Base-by-base conservation (phyloP, 2,888 invertebrate species). In the Paralinhomoeus sp. region DNA sequence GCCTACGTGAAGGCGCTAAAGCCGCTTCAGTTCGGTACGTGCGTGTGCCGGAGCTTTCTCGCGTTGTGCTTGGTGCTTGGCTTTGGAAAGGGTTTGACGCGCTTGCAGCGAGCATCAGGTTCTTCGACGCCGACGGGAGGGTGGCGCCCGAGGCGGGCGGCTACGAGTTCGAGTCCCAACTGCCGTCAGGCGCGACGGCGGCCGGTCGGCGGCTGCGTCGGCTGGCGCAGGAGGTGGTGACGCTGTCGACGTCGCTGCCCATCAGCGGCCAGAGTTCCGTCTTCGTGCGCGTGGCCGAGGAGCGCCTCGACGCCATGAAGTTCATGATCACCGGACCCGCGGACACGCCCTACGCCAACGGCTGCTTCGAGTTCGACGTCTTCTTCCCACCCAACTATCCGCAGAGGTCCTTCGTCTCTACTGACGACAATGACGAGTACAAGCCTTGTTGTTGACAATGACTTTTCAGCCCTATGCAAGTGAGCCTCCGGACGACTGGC, bases 291-390 rank as follows among this genome's bases (percentile, higher is more conserved):
- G 83, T 83, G 66, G 87, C 87, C 68, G 78, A 82, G 49, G 85
- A 87, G 65, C 73, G 87, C 49, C 73, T 89, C 53, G 87, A 89
- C 65, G 76, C 87, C 51, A 89, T 89, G 85, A 89, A 89, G 73
- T 45, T 51, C 20, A 23, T 73, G 24, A 68, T 73, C 42, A 69
- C 69, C 9, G 73, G 73, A 15, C 70, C 72, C 1, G 69, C 69
- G 57, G 72, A 71, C 50, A 73, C 73, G 5, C 73, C 73, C 2
- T 73, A 73, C 51, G 71, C 71, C 56, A 63, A 51, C 18, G 69
- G 69, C 33, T 68, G 68, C 50, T 70, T 70, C 54, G 68, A 70
- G 51, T 69, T 69, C 48, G 52, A 67, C 36, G 63, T 72, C 2
- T 64, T 69, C 20, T 72, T 70, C 51, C 72, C 72, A 2, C 65